Base-by-base conservation (phyloP, 1,140 invertebrate genomes). In the Caligus rogercresseyi region DNA sequence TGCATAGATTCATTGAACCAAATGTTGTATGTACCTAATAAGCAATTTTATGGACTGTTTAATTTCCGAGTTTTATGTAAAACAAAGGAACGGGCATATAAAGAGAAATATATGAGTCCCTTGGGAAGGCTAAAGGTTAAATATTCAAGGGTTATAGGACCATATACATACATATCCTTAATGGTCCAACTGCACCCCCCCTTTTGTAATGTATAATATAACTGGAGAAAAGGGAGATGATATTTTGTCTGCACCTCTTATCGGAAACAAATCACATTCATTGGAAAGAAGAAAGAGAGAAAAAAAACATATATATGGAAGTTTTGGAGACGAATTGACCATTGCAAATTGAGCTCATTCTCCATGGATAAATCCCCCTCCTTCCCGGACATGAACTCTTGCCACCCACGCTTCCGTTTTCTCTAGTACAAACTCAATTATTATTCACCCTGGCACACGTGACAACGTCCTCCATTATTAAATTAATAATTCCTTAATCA, bases 281-380 rank as follows among this genome's bases (percentile, higher is more conserved):
- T n/a, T n/a, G n/a, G n/a, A n/a, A n/a, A n/a, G n/a, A n/a, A n/a
- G n/a, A n/a, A n/a, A n/a, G n/a, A n/a, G n/a, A n/a, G n/a, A n/a
- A n/a, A n/a, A n/a, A n/a, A n/a, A n/a, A n/a, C n/a, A n/a, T n/a
- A n/a, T n/a, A n/a, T n/a, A n/a, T n/a, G n/a, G n/a, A n/a, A n/a
- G n/a, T n/a, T n/a, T n/a, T n/a, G 54, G 18, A 52, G 55, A 43
- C 31, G 31, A 43, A 43, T 43, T 43, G 31, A 43, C 31, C 31
- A 43, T 43, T 43, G 31, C 7, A 43, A 43, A 43, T 43, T 43
- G 31, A 43, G 31, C 7, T n/a, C 7, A 43, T 43, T 43, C n/a
- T 43, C n/a, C 31, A 43, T 43, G 31, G 31, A 11, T 43, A 7
- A 7, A n/a, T 43, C 31, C n/a, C n/a, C 31, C 31, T n/a, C 31